Conservation (phyloP, 2,888 invertebrate genomes). For the Ochropleura plecta region DNA sequence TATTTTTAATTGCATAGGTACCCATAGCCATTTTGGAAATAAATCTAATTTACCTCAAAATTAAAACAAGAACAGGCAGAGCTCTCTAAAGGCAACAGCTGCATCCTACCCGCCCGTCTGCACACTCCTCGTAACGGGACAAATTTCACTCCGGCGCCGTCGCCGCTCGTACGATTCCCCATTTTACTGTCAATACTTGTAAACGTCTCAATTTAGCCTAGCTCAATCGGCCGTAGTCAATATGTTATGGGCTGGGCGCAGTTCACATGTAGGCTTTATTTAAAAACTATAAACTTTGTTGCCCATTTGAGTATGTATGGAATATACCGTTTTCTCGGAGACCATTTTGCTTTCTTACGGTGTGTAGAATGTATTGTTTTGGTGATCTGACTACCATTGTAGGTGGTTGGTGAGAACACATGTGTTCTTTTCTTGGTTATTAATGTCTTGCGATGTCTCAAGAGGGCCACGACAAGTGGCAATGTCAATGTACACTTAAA, state of each 20-base stretch:
- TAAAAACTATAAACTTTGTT: conserved; percentile 60
- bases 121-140: conserved; percentile 76
- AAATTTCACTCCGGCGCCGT: conserved; percentile 84
- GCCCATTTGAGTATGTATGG: conserved; percentile 41
- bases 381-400: background rate
- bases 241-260: conserved; percentile 65
- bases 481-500: background rate
- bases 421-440: background rate
- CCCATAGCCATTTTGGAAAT: background rate
- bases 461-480: background rate
- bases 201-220: conserved; percentile 86
- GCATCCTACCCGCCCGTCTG: conserved; percentile 70
- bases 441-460: background rate
- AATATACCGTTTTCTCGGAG: conserved; percentile 37
- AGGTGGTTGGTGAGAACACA: background rate
- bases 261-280: conserved; percentile 59
- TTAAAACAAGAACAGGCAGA: background rate
- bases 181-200: conserved; percentile 87
- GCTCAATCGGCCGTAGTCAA: conserved; percentile 66
- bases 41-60: background rate
- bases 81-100: conserved; percentile 30
- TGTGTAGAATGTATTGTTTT: background rate
- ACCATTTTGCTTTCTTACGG: conserved; percentile 31
- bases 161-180: conserved; percentile 76
- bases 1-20: background rate